Percentiles rank a stretch among this genome's conserved stretches.
phyloP scores from a whole-genome alignment of 2,797 vertebrate genomes.

The Hydrolagus colliei region DNA sequence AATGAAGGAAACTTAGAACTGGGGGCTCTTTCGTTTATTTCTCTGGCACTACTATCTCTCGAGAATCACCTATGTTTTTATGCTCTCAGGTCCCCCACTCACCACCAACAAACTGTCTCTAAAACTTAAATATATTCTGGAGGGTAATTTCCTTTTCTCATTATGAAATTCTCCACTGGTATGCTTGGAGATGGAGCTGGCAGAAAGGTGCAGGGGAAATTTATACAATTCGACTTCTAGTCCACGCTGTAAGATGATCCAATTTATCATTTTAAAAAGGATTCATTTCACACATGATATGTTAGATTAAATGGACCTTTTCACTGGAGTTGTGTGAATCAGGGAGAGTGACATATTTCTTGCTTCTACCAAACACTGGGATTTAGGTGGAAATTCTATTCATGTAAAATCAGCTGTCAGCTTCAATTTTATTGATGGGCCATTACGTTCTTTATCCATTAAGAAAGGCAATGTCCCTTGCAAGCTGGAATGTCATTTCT shows the following conservation, averaged over 20 bases:
- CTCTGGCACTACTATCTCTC: not conserved
- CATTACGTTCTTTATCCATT: slow-evolving; percentile 1
- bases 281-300: slow-evolving; percentile 24
- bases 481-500: not conserved
- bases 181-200: not conserved
- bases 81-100: not conserved
- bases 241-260: not conserved
- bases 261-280: slow-evolving; percentile 20
- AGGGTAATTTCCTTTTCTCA: not conserved
- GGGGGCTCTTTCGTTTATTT: not conserved
- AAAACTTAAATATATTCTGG: slow-evolving; percentile 14
- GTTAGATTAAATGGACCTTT: slow-evolving; percentile 13
- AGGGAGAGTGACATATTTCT: not conserved
- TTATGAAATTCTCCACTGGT: not conserved
- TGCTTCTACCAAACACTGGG: not conserved
- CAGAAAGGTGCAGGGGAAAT: not conserved
- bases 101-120: not conserved
- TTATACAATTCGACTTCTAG: slow-evolving; percentile 13
- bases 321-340: not conserved
- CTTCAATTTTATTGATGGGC: slow-evolving; percentile 3
- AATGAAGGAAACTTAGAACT: not conserved
- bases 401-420: slow-evolving; percentile 12
- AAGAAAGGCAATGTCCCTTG: not conserved
- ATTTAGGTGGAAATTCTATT: slow-evolving; percentile 21
- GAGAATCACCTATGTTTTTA: not conserved